Base-by-base conservation (phyloP, 2,888 invertebrate species). In the Steromphala cineraria region DNA sequence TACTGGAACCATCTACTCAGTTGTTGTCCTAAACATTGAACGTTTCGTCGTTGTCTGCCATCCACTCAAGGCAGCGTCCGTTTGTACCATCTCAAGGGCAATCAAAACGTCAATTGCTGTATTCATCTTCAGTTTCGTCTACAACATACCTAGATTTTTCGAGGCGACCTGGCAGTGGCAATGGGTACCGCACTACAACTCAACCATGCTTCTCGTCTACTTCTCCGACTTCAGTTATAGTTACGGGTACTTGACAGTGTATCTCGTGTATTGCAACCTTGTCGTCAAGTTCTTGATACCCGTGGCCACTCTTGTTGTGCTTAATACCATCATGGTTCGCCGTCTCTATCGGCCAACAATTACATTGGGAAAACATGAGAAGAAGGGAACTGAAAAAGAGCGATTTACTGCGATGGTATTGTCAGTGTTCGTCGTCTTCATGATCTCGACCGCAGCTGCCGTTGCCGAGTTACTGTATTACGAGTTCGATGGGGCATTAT, bases 261-360 rank as follows among this genome's bases (percentile, higher is more conserved):
- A 76, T 75, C 15, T 80, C 62, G 52, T 76, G 53, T 52, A 76
- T 76, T 52, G 28, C 67, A 67, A 80, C 53, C n/a, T 77, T 76
- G 53, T 80, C 67, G 17, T 80, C 77, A 67, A 76, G 76, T 36
- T 80, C 56, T 4, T 80, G 67, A 21, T 67, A 67, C 76, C 62
- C 52, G 40, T 53, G 19, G 36, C 67, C 76, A 15, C 67, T 24
- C 19, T 80, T 53, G 52, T 80, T 67, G 1, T 62, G 28, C 62
- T 62, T 2, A 62, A 62, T 28, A 62, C 24, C 8, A 62, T 62
- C 62, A 62, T 62, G 62, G 62, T 62, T 28, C 62, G 24, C 62
- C 24, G 28, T 10, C 62, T 62, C 62, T 62, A 62, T n/a, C 62
- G 62, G 1, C 24, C 62, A 15, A 19, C 13, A 13, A 19, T 13